phyloP scores from a whole-genome alignment of 1,140 invertebrate species.

The Drosophila albomicans region DNA sequence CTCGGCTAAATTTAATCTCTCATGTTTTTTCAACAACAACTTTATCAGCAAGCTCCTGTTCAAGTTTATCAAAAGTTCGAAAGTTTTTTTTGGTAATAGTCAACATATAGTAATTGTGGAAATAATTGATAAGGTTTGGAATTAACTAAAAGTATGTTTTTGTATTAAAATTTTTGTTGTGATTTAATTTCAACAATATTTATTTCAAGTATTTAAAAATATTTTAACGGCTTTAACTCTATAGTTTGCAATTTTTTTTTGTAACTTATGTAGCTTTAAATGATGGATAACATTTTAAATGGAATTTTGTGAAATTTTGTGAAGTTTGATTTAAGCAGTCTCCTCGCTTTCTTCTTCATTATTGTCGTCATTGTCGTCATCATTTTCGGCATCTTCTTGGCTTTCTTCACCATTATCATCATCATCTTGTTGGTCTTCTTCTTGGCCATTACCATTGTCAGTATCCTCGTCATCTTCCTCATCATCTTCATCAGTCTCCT shows the following conservation, averaged over 20 bases:
- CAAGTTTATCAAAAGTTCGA: too few species aligned
- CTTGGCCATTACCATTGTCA: not conserved
- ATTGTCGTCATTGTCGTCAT: not conserved
- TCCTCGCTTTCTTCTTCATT: conserved; percentile 3
- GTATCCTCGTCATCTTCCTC: conserved; percentile 2
- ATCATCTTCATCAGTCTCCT: conserved; percentile 4
- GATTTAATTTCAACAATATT: not conserved
- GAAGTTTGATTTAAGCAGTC: conserved; percentile 8
- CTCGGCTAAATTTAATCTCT: too few species aligned
- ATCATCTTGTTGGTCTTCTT: not conserved
- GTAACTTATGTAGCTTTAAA: conserved; percentile 5
- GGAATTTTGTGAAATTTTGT: conserved; percentile 1
- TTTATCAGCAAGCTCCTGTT: too few species aligned
- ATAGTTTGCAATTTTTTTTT: not conserved
- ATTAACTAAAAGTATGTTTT: too few species aligned
- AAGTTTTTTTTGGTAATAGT: too few species aligned
- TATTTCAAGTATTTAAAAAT: conserved; percentile 7
- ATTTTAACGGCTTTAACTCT: conserved; percentile 1
- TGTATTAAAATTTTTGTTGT: not conserved
- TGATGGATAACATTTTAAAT: conserved; percentile 15
- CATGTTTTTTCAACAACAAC: too few species aligned
- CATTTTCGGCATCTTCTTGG: not conserved
- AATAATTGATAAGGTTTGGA: too few species aligned
- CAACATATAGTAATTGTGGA: too few species aligned
- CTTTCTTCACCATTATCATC: not conserved